These are phyloP conservation scores for Urocolius indicus DNA, from an alignment of 2,113 vertebrate species.

Conservation along the genomic window DNA sequence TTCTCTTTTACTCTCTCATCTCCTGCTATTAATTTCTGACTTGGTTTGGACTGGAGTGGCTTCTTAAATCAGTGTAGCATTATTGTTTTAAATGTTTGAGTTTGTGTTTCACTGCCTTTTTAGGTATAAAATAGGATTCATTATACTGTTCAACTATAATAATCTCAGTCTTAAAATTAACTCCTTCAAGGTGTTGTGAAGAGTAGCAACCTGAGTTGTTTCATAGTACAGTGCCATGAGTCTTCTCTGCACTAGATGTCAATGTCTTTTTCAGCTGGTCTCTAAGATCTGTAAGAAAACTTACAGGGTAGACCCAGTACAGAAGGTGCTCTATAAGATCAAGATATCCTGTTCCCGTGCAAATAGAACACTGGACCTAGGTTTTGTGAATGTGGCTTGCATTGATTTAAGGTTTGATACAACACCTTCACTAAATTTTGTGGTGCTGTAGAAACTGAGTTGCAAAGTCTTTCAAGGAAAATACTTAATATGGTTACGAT, in stretches of 20 bases:
- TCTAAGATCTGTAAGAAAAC: not conserved
- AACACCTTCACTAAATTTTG: not conserved
- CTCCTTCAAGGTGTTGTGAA: not conserved
- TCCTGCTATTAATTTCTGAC: not conserved
- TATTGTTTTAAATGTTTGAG: not conserved
- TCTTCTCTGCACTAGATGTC: not conserved
- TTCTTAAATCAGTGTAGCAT: not conserved
- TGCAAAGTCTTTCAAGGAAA: not conserved
- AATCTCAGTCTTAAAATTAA: not conserved
- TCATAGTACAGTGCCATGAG: not conserved
- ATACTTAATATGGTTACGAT: not conserved
- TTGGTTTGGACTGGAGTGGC: not conserved
- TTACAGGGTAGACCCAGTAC: not conserved
- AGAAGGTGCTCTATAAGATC: not conserved
- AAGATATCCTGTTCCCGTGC: not conserved
- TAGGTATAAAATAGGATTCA: not conserved
- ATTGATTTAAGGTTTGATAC: not conserved
- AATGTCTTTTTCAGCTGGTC: not conserved
- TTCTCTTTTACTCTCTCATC: not conserved
- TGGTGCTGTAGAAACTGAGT: not conserved
- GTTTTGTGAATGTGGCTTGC: not conserved
- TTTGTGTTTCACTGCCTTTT: not conserved
- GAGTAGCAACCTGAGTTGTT: not conserved
- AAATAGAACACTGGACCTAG: not conserved
- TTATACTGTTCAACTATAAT: not conserved